These are phyloP conservation scores for Bombylius major DNA, from an alignment of 2,888 invertebrate genomes.

Conservation along the genomic window DNA sequence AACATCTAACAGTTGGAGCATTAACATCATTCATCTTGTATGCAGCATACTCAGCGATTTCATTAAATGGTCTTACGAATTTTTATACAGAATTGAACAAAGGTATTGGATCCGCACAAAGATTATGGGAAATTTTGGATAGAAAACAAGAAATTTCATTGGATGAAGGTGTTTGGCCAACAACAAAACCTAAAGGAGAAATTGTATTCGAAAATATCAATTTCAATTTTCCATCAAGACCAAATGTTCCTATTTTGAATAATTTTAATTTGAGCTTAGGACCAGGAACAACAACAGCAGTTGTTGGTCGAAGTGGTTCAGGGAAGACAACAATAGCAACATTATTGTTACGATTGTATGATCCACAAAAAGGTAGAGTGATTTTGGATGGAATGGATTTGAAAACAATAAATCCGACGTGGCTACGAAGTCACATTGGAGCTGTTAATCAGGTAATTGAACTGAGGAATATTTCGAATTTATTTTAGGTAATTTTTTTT, in stretches of 20 bases:
- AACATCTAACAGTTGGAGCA: constrained; percentile 69
- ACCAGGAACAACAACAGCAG: constrained; percentile 61
- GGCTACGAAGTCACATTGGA: constrained; percentile 78
- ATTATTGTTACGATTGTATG: constrained; percentile 73
- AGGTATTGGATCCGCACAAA: constrained; percentile 79
- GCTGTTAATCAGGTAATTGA: constrained; percentile 60
- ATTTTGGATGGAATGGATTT: constrained; percentile 67
- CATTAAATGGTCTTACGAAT: constrained; percentile 77
- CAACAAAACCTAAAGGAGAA: constrained; percentile 39
- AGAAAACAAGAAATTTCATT: constrained; percentile 63
- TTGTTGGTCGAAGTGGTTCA: constrained; percentile 83
- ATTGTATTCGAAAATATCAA: constrained; percentile 60
- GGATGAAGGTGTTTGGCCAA: constrained; percentile 34
- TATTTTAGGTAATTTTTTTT: not conserved
- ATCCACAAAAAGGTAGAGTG: constrained; percentile 60
- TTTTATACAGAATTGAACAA: constrained; percentile 92
- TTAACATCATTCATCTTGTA: constrained; percentile 89
- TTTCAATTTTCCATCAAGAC: constrained; percentile 59
- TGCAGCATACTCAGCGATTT: constrained; percentile 85
- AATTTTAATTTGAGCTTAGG: constrained; percentile 52
- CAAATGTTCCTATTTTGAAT: constrained; percentile 46
- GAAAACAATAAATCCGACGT: constrained; percentile 60
- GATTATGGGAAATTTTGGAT: constrained; percentile 84
- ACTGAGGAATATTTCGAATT: no score
- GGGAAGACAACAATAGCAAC: constrained; percentile 89